Evolutionary conservation across 2,888 invertebrate genomes (phyloP), one percentile per base, ranked within the genome.

Genomic region (Zeuzera pyrina): DNA sequence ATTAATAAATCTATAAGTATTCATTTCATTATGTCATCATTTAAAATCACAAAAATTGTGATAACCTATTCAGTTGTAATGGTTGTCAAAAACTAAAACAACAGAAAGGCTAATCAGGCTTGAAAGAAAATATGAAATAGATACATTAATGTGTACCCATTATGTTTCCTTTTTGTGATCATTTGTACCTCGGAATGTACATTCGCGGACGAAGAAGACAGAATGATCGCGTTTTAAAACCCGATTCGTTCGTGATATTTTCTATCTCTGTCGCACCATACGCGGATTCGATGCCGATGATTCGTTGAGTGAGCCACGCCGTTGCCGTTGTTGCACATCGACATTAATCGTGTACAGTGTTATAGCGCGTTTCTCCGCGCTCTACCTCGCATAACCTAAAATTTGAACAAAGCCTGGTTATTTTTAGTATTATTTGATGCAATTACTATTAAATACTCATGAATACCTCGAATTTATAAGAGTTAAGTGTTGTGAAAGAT

Each of bases 301-400:
- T 41, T 47, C 47, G 38, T 34, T 32, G 29, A 24, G 31, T 33
- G 34, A 31, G 35, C 39, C 39, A 39, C 41, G 41, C 39, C 39
- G 41, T 41, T 36, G 38, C 34, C 33, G 37, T 34, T 51, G 34
- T 34, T 76, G 78, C 79, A 83, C 78, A 78, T 73, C 79, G 77
- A 72, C 77, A 74, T 69, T 65, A 77, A 77, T 73, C 72, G 78
- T 71, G 76, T 74, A 68, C 76, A 78, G 79, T 78, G 69, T 59
- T 71, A 77, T 62, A 76, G 78, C 79, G 81, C 81, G 81, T 79
- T 70, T 58, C 68, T 70, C 67, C 72, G 78, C 77, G 79, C 76
- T 73, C 61, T 66, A 72, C 56, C 66, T 64, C 25, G 68, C 68
- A 73, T 83, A 83, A 83, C 83, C 83, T 81, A 69, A 68, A 73